Evolutionary conservation across 2,888 invertebrate genomes (phyloP).

Genomic region (Lottia scabra): DNA sequence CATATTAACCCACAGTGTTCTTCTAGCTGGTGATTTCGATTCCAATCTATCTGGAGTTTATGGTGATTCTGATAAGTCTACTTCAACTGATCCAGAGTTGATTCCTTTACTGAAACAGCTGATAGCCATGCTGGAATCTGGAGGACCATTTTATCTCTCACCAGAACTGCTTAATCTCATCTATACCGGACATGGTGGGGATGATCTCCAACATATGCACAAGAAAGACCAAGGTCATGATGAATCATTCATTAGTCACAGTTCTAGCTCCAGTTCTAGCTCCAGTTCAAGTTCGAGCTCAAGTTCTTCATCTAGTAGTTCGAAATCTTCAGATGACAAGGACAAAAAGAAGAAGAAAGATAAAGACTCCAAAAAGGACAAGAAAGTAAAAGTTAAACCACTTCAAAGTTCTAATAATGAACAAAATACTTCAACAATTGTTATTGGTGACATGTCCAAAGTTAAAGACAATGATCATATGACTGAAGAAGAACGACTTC

Average conservation of each 20-base stretch:
- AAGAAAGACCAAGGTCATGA: not conserved
- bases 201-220: conserved; percentile 15
- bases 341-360: conserved; percentile 24
- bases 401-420: not conserved
- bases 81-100: conserved; percentile 54
- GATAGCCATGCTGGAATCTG: conserved; percentile 62
- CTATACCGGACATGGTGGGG: conserved; percentile 35
- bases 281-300: not conserved
- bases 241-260: no score
- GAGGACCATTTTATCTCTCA: conserved; percentile 60
- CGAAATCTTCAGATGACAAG: conserved; percentile 17
- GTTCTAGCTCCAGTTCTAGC: not conserved
- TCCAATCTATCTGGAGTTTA: conserved; percentile 58
- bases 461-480: conserved; percentile 21
- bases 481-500: conserved; percentile 36
- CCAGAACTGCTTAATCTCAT: conserved; percentile 57
- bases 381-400: not conserved
- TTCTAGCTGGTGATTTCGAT: conserved; percentile 63
- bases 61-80: conserved; percentile 53
- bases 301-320: not conserved
- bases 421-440: conserved; percentile 5
- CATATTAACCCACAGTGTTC: conserved; percentile 49
- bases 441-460: conserved; percentile 33
- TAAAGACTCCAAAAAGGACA: not conserved
- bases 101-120: conserved; percentile 64